A percentile compares a stretch with the other conserved stretches of the same genome.
Conservation (phyloP, 2,888 invertebrate genomes). For the Drosophila meridiana region DNA sequence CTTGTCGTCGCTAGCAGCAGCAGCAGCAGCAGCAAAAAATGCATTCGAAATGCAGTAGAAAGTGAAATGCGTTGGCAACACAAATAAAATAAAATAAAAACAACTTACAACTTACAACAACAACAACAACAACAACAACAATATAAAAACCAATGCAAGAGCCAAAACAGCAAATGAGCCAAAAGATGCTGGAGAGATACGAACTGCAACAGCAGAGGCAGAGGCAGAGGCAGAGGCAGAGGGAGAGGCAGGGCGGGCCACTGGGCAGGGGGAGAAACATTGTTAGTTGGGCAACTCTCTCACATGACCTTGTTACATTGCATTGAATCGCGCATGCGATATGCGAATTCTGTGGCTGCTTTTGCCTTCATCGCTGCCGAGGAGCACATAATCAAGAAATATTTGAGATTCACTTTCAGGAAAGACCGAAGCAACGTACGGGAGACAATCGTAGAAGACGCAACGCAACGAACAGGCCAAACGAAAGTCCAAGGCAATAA, state of each 20-base stretch:
- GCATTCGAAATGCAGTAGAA: slow-evolving; percentile 77
- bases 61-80: slow-evolving; percentile 75
- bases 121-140: slow-evolving; percentile 25
- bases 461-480: slow-evolving; percentile 43
- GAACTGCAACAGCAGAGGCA: neutral
- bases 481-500: slow-evolving; percentile 57
- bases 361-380: slow-evolving; percentile 28
- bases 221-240: neutral
- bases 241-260: neutral
- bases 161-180: slow-evolving; percentile 58
- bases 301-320: slow-evolving; percentile 75
- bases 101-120: slow-evolving; percentile 1
- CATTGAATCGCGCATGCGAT: slow-evolving; percentile 55
- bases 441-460: slow-evolving; percentile 29
- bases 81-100: slow-evolving; percentile 23
- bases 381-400: slow-evolving; percentile 69
- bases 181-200: slow-evolving; percentile 64
- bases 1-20: slow-evolving; percentile 45
- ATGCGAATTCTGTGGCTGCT: slow-evolving; percentile 64
- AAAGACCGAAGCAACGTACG: slow-evolving; percentile 24
- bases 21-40: slow-evolving; percentile 38
- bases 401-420: slow-evolving; percentile 77
- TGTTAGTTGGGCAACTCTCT: slow-evolving; percentile 53
- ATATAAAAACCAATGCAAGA: slow-evolving; percentile 51
- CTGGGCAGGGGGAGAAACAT: slow-evolving; percentile 21